Evolutionary conservation across 2,797 vertebrate species (phyloP), one percentile per base, ranked within the genome.

Genomic region (Crenuchus spilurus): DNA sequence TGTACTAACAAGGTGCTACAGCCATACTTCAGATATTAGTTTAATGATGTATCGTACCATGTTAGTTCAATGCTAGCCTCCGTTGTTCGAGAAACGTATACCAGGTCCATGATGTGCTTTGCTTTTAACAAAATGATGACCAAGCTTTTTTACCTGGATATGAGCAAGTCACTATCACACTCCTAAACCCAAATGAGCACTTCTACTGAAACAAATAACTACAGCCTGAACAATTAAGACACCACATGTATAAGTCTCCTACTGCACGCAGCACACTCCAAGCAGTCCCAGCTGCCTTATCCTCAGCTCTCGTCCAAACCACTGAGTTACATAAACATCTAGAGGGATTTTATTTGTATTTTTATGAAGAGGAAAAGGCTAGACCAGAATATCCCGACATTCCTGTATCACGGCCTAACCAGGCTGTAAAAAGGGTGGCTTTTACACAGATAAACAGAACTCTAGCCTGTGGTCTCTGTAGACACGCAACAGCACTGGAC

Each of bases 281-380:
- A 24, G 33, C 2, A 49, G 33, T 10, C 60, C 9, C 31, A 62
- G 48, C 35, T 60, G 24, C 42, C 18, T 14, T 6, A 16, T 48
- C 24, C 42, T 10, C 41, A 24, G 16, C 33, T 8, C 48, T 41
- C 28, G 74, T 82, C 74, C 72, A 85, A 82, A 77, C 84, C 84
- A 75, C 85, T 3, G 18, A 85, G 77, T 42, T 16, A 67, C 24
- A 84, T 77, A 86, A 88, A 90, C 84, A 87, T 62, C 68, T 70
- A 84, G 33, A 76, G 49, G 65, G 60, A 80, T 77, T 88, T 87
- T 80, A 87, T 87, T 85, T 86, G 80, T 73, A 81, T 83, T 89
- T 90, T 91, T 88, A 84, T 77, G 75, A 85, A 61, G 72, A 64
- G 54, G 79, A 87, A 86, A 77, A 79, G 39, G 16, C 70, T 78